These are phyloP conservation scores for Amazona finschi DNA, from an alignment of 2,797 vertebrate genomes.

Conservation along the genomic window DNA sequence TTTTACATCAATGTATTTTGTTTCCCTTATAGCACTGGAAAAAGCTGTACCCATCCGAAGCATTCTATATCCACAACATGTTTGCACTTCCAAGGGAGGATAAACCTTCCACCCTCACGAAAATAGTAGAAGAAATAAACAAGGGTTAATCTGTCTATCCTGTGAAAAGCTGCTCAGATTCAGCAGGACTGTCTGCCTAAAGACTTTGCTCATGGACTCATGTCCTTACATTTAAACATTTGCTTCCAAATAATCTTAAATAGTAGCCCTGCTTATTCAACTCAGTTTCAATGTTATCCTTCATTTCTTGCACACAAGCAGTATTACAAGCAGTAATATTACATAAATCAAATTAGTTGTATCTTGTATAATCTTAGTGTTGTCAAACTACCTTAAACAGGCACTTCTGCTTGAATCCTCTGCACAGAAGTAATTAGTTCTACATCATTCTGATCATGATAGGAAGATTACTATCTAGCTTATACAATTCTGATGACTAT, in stretches of 20 bases:
- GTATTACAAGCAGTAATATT: background rate
- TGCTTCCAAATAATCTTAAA: background rate
- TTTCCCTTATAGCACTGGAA: background rate
- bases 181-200: background rate
- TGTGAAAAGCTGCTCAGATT: background rate
- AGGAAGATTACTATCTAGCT: background rate
- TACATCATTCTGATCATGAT: background rate
- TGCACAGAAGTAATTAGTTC: background rate
- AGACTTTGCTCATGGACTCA: background rate
- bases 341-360: background rate
- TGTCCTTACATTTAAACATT: background rate
- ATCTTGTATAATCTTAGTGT: background rate
- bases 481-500: background rate
- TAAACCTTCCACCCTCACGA: background rate
- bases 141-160: background rate
- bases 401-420: background rate
- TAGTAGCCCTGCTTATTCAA: background rate
- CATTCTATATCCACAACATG: background rate
- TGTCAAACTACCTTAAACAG: background rate
- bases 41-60: background rate
- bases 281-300: background rate
- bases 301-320: background rate
- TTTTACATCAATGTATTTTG: background rate
- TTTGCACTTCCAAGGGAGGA: background rate
- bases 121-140: background rate